Evolutionary conservation across 2,888 invertebrate genomes (phyloP).

Genomic region (Microctonus brassicae): DNA sequence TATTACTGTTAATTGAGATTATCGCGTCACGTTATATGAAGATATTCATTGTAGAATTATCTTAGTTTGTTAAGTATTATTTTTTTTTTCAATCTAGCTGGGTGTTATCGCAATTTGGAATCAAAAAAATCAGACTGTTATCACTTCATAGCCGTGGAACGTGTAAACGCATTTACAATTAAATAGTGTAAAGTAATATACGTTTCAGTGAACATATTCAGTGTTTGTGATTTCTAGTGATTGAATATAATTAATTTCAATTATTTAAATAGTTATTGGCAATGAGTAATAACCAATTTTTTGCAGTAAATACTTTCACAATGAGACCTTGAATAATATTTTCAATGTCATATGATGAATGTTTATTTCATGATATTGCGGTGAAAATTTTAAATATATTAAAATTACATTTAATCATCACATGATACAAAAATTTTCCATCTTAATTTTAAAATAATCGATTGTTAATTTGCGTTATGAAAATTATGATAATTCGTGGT

Average conservation of each 20-base stretch:
- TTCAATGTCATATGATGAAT: constrained; percentile 10
- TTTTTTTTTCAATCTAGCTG: constrained; percentile 24
- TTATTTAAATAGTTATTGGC: background rate
- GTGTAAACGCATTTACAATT: background rate
- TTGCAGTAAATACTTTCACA: background rate
- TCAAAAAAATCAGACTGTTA: constrained; percentile 28
- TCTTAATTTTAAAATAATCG: background rate
- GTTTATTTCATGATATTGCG: background rate
- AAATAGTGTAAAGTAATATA: background rate
- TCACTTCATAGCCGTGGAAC: constrained; percentile 16
- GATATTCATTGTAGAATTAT: constrained; percentile 42
- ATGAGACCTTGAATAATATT: constrained; percentile 1
- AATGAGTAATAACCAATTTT: background rate
- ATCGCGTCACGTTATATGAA: constrained; percentile 30
- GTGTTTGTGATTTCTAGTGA: background rate
- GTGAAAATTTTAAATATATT: background rate
- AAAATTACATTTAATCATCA: background rate
- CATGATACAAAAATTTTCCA: background rate
- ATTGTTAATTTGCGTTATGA: background rate
- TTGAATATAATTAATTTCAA: background rate
- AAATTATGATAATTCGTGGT: background rate
- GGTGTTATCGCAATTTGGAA: constrained; percentile 26
- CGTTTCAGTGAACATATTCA: background rate
- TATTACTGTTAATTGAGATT: constrained; percentile 42
- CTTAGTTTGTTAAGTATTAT: constrained; percentile 37